Evolutionary conservation across 2,113 vertebrate genomes (phyloP).

Genomic region (Cyrtonyx montezumae): DNA sequence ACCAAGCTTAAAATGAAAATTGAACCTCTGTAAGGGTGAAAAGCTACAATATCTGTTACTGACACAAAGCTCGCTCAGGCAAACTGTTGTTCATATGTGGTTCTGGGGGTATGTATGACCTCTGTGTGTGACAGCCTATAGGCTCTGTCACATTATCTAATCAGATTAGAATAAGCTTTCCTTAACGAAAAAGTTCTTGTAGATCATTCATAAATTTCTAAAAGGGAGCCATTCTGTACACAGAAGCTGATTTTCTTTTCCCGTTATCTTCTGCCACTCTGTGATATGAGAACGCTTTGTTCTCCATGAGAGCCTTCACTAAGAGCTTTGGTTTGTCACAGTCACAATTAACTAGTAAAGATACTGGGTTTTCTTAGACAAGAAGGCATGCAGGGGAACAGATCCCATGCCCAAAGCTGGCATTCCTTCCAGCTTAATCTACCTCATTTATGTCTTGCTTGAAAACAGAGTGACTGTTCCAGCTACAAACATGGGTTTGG

Average conservation of each 20-base stretch:
- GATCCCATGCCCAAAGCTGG: not conserved
- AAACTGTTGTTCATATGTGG: not conserved
- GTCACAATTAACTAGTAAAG: not conserved
- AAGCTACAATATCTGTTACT: not conserved
- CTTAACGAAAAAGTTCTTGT: not conserved
- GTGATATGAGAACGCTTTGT: not conserved
- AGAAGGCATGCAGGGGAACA: not conserved
- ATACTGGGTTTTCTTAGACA: fast-evolving
- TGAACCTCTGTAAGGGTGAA: not conserved
- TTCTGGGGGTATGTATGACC: not conserved
- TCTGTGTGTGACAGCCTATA: not conserved
- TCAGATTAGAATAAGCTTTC: not conserved
- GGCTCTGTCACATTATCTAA: fast-evolving
- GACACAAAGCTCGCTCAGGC: not conserved
- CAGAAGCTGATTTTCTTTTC: conserved; percentile 37
- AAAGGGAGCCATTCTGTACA: not conserved
- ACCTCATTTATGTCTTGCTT: not conserved
- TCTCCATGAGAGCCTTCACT: not conserved
- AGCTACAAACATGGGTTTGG: not conserved
- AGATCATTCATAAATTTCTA: conserved; percentile 38
- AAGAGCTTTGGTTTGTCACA: not conserved
- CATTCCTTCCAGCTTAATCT: not conserved
- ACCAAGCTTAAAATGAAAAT: not conserved
- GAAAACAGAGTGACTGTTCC: not conserved
- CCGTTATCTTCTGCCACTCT: conserved; percentile 27